Base-by-base conservation (phyloP, 2,888 invertebrate species). In the Eupsilia transversa region DNA sequence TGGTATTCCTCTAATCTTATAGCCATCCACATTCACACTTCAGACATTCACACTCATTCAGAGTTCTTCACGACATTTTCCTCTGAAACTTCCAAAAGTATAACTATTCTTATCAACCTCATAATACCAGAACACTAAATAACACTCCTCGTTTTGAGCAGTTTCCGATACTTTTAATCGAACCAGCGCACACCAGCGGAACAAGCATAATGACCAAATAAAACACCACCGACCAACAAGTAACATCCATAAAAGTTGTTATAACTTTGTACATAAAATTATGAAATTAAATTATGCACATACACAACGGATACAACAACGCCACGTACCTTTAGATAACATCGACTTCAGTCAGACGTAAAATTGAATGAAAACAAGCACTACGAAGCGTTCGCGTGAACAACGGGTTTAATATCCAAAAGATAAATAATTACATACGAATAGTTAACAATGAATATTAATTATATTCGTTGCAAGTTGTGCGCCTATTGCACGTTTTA, bases 401-500 rank as follows among this genome's bases (percentile, higher is more conserved):
- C 43, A 69, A 56, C 60, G 20, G 35, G 43, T 60, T 81, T 83
- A 78, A 83, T 30, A 35, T 49, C 14, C 43, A 59, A 68, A 79
- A 67, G 59, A 67, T 66, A 74, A 83, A 71, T 70, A 65, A 56
- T 69, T 27, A 59, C 30, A 41, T 23, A 61, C 33, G 41, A 80
- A 81, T 80, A 79, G 80, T 77, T 60, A 67, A 67, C 77, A 74
- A 85, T 79, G 73, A 79, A 73, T 85, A 85, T 85, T 72, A 82
- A 85, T 85, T 67, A 66, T 57, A 85, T 85, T 80, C 70, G 71
- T 72, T 77, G 78, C 79, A 83, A 83, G 74, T 78, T 49, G 76
- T 63, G 74, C 74, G 77, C 86, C 76, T 88, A 88, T 81, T 82
- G 70, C 69, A 54, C 72, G 77, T 92, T 91, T 91, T 89, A 89